These are phyloP conservation scores for Psophia crepitans DNA, from an alignment of 2,113 vertebrate species.

Conservation along the genomic window DNA sequence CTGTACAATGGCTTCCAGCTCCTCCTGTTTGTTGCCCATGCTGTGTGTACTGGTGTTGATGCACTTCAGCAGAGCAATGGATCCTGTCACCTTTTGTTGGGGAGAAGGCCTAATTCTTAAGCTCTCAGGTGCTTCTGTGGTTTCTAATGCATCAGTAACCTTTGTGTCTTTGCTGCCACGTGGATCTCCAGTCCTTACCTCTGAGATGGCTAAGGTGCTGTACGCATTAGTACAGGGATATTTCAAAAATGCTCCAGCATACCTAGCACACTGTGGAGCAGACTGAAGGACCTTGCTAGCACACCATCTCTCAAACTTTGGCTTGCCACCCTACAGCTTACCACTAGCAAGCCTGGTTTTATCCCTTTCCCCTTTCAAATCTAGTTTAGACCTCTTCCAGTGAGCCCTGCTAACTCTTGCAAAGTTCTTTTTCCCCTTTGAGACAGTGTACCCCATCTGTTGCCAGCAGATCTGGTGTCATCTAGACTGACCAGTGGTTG, in stretches of 20 bases:
- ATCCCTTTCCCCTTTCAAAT: background rate
- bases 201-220: background rate
- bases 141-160: background rate
- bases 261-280: background rate
- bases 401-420: background rate
- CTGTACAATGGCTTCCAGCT: background rate
- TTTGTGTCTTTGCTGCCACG: rapidly evolving
- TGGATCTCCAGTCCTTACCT: background rate
- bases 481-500: background rate
- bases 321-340: rapidly evolving
- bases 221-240: rapidly evolving
- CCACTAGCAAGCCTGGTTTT: background rate
- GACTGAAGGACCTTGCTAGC: background rate
- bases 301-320: background rate
- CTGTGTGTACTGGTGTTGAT: background rate
- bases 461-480: background rate
- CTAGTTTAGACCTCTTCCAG: background rate
- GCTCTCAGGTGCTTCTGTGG: background rate
- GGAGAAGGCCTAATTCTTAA: background rate
- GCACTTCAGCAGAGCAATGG: too few species aligned
- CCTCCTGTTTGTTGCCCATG: background rate
- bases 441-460: background rate
- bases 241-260: background rate
- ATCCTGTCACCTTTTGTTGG: background rate
- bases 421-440: background rate